These are phyloP conservation scores for Chrysina gloriosa DNA, from an alignment of 2,888 invertebrate species.

Conservation along the genomic window DNA sequence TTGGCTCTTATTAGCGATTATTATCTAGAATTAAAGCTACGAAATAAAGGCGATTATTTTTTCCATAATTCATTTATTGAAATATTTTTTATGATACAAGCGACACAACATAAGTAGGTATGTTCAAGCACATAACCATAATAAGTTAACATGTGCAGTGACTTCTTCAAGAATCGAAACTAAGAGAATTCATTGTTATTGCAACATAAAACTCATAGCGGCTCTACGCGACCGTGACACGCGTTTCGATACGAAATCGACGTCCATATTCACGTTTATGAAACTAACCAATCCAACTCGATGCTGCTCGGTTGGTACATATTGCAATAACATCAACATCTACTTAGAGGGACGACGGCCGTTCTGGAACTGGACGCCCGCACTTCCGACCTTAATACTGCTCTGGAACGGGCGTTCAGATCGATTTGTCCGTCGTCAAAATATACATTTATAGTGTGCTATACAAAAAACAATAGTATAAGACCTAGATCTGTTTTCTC, in stretches of 20 bases:
- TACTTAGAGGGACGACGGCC: slow-evolving; percentile 36
- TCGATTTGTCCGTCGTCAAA: slow-evolving; percentile 39
- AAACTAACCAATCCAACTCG: background rate
- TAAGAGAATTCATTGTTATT: slow-evolving; percentile 51
- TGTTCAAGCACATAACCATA: slow-evolving; percentile 61
- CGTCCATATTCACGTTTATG: slow-evolving; percentile 2
- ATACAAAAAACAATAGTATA: slow-evolving; percentile 54
- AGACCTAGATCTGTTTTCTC: slow-evolving; percentile 52
- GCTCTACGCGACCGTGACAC: background rate
- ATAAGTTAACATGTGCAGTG: slow-evolving; percentile 59
- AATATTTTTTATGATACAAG: slow-evolving; percentile 64
- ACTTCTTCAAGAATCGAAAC: slow-evolving; percentile 47
- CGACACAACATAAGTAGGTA: slow-evolving; percentile 64
- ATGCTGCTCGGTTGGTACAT: slow-evolving; percentile 1
- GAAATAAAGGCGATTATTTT: slow-evolving; percentile 14
- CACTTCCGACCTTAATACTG: slow-evolving; percentile 44
- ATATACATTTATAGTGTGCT: slow-evolving; percentile 50
- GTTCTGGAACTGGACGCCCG: slow-evolving; percentile 30
- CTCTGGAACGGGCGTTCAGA: slow-evolving; percentile 41
- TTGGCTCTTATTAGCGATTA: too few species aligned
- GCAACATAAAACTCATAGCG: slow-evolving; percentile 44
- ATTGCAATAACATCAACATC: slow-evolving; percentile 41
- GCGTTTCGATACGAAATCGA: background rate
- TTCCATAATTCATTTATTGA: slow-evolving; percentile 58
- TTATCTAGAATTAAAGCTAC: too few species aligned